These are phyloP conservation scores for Stenodera caucasica DNA, from an alignment of 2,888 invertebrate species.

Conservation along the genomic window DNA sequence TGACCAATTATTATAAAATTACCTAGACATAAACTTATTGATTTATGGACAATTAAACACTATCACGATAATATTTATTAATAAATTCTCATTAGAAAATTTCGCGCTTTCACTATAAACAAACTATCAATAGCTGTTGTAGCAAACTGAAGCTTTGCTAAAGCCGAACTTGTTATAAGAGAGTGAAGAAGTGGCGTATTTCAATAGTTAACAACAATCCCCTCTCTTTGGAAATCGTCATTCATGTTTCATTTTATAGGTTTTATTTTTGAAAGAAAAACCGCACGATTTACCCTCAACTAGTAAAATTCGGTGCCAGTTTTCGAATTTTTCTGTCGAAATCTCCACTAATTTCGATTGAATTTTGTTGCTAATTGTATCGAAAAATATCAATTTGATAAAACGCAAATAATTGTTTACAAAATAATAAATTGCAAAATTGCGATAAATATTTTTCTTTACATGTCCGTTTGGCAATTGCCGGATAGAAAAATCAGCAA, in stretches of 20 bases:
- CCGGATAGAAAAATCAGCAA: not conserved
- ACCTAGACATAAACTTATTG: not conserved
- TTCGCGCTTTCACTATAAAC: not conserved
- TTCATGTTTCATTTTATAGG: not conserved
- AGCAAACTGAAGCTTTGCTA: constrained; percentile 21
- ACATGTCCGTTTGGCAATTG: too few relatives aligned
- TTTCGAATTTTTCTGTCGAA: too few relatives aligned
- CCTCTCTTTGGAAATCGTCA: constrained; percentile 4
- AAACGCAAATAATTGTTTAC: not conserved
- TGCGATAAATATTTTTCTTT: not conserved
- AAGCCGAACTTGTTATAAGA: constrained; percentile 24
- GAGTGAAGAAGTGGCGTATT: constrained; percentile 23
- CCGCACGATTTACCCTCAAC: too few relatives aligned
- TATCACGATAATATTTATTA: not conserved
- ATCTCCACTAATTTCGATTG: not conserved
- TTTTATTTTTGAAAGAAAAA: not conserved
- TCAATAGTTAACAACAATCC: constrained; percentile 17
- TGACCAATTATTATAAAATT: not conserved
- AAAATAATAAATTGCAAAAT: not conserved
- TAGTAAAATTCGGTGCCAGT: too few relatives aligned
- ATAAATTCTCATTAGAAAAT: not conserved
- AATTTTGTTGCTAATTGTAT: not conserved
- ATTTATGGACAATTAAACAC: not conserved
- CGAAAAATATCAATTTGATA: not conserved
- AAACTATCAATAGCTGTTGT: not conserved